Evolutionary conservation across 2,797 vertebrate genomes (phyloP).

Genomic region (Aldrovandia affinis): DNA sequence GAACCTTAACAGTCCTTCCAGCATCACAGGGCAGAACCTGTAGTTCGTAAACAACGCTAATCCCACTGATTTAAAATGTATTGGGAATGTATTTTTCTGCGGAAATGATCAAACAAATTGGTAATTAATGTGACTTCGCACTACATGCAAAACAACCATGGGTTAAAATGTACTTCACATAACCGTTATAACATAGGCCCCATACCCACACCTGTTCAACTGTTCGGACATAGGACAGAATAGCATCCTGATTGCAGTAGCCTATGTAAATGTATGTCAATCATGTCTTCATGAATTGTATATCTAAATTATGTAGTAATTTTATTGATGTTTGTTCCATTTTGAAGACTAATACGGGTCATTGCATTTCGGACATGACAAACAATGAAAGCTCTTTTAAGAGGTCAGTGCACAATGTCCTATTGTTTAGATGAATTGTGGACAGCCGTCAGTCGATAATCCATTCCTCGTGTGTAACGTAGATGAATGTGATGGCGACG

Average conservation of each 20-base stretch:
- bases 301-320: no score
- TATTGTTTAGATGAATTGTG: background rate
- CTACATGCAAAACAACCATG: background rate
- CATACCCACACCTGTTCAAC: background rate
- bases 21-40: no score
- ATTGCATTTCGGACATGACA: background rate
- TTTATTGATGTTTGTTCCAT: no score
- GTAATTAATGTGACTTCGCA: background rate
- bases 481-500: background rate
- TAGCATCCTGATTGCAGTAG: background rate
- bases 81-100: background rate
- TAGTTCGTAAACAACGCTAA: no score
- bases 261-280: no score
- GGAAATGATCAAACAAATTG: background rate
- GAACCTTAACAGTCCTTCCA: background rate
- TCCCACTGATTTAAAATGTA: background rate
- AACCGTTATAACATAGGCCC: background rate
- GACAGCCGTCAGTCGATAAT: background rate
- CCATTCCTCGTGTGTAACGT: background rate
- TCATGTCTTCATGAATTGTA: no score
- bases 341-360: background rate
- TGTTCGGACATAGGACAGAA: background rate
- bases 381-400: background rate
- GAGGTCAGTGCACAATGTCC: background rate
- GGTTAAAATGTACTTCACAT: background rate